Evolutionary conservation across 1,140 invertebrate genomes (phyloP), one percentile per base, ranked within the genome.

Genomic region (Heliconius hermathena): DNA sequence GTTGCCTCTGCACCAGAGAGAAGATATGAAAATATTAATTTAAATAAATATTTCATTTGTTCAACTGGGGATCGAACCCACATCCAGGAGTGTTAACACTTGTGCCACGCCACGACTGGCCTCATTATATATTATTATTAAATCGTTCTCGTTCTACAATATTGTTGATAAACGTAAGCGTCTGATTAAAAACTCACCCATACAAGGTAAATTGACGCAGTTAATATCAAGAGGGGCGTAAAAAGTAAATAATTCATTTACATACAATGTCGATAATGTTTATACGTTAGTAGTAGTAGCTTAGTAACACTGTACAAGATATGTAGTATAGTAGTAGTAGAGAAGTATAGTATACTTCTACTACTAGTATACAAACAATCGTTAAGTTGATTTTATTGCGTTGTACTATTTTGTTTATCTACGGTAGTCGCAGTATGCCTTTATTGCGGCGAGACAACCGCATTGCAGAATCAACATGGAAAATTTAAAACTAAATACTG

Each of bases 371-470:
- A 66, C 60, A 66, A 26, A 16, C 22, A 66, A 66, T 66, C 60
- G 22, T 66, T 66, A 66, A 66, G 60, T 66, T 66, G n/a, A 29
- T 66, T 66, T 29, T 66, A 66, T 66, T 66, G 22, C 26, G 22
- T 66, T 66, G 60, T 66, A 6, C 60, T 66, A 66, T 13, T 26
- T 66, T 66, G 60, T 66, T 66, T 66, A 66, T 66, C 60, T 26
- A 66, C n/a, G 22, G 9, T 5, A 29, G 9, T 66, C 11, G 60
- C 26, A 66, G 26, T 26, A 13, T 22, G 20, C 54, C 54, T 66
- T 26, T 66, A 66, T 66, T 66, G 60, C 60, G 60, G 60, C 26
- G 60, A 29, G 60, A 26, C 60, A 66, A 66, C 60, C 60, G 22
- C 22, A 29, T 26, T 29, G 60, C 60, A 66, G 60, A 66, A 26